Base-by-base conservation (phyloP, 2,888 invertebrate species). In the Orthosia gracilis region DNA sequence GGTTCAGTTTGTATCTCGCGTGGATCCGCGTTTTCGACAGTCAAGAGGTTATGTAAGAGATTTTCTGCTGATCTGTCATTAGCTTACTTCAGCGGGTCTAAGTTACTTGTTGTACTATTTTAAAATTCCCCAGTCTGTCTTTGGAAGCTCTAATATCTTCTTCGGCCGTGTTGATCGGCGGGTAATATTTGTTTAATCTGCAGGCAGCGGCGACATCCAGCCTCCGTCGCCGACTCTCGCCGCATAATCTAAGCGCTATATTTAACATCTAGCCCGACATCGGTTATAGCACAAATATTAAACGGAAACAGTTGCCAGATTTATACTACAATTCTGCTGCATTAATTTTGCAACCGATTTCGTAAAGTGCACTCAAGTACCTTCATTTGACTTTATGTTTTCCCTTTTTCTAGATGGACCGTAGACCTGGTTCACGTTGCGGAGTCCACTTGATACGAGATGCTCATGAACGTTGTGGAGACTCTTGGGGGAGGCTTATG, bases 151-250 rank as follows among this genome's bases (percentile, higher is more conserved):
- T 93, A 89, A 5, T 63, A 85, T 73, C 80, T 86, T 85, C 21
- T 0, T 70, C 85, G 26, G 73, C 64, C 21, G n/a, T 72, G 78
- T 78, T 88, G 86, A 91, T 92, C 92, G 91, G 87, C 88, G 91
- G 91, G 95, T 95, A 94, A 96, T 96, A 96, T 96, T 96, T 96
- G 96, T 95, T 95, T 95, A 96, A 96, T 96, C 96, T 95, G 91
- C 93, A 92, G 89, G 91, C 91, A 74, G 82, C 83, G 85, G 91
- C 93, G 94, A 92, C 94, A 92, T 91, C 91, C 92, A 89, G 88
- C 94, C 92, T 82, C 91, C 89, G 93, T 92, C 93, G 82, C 91
- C 89, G 93, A 92, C 93, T 94, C 94, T 94, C 93, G 94, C 92
- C 85, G 77, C 90, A 94, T 95, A 94, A 95, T 95, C 94, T 94